These are phyloP conservation scores for Rhopalosiphum padi DNA, from an alignment of 1,140 invertebrate species.

Conservation along the genomic window DNA sequence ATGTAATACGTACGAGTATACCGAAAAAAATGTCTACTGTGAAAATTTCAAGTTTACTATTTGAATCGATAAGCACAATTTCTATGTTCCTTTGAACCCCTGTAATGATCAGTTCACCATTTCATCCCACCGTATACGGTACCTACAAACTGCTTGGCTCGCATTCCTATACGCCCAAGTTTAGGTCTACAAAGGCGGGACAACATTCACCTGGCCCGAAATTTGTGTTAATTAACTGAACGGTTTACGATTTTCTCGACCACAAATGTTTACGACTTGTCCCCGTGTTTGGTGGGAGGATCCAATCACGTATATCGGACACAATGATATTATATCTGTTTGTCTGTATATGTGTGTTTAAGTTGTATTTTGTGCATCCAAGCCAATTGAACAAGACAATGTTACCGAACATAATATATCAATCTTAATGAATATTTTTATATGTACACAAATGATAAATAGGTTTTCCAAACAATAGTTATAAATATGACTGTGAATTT, in stretches of 20 bases:
- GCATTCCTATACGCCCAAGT: neutral
- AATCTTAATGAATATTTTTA: neutral
- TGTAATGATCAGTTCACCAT: conserved; percentile 3
- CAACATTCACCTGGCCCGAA: neutral
- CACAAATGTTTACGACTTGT: conserved; percentile 23
- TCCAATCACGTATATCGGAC: neutral
- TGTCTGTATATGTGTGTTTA: neutral
- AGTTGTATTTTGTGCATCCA: neutral
- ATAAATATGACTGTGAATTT: too few species aligned
- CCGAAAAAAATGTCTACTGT: neutral
- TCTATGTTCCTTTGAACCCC: neutral
- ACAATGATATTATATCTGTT: neutral
- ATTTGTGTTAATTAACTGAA: conserved; percentile 37
- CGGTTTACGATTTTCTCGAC: neutral
- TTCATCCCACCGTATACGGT: neutral
- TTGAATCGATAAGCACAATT: conserved; percentile 24
- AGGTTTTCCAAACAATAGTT: too few species aligned
- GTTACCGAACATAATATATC: neutral
- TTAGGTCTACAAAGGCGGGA: neutral
- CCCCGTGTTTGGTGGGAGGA: neutral
- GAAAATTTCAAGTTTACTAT: neutral
- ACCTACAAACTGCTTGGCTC: conserved; percentile 7
- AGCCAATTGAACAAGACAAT: neutral
- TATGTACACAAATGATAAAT: neutral
- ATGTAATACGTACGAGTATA: neutral